Base-by-base conservation (phyloP, 2,888 invertebrate species). In the Tachystola acroxantha region DNA sequence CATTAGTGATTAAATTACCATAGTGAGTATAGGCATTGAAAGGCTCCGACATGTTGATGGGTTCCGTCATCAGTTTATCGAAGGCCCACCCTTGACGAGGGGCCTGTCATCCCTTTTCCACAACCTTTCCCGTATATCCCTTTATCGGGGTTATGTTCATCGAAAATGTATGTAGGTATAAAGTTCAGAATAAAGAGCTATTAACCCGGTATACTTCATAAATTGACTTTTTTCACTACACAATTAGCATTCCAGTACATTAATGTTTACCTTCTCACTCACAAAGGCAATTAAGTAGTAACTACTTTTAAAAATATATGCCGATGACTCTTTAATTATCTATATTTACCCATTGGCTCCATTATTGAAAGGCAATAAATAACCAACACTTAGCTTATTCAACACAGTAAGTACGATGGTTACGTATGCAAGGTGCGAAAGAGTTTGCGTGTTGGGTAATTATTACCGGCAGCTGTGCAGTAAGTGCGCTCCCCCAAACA, bases 381-480 rank as follows among this genome's bases (percentile, higher is more conserved):
- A 52, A 60, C 42, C 39, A 45, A 43, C 51, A 52, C 42, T 57
- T 58, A 48, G 51, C 42, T 48, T 41, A 54, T 54, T 56, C 54
- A 55, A 55, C 53, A 53, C 48, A 37, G 42, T 43, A 40, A 55
- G 47, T 40, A 45, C 56, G 46, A 57, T 57, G 51, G 53, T 53
- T 48, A 60, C 52, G 53, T 55, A 53, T 62, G 79, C 85, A 85
- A 85, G 85, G 85, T 85, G 85, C 78, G 66, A 84, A 78, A 73
- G 76, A 75, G 77, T 79, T 76, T 57, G 79, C 76, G 77, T 81
- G 80, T 61, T 65, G 59, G 70, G 68, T 77, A 79, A 79, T 84
- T 79, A 70, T 69, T 67, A 70, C 69, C 56, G 67, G 72, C 85
- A 84, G 85, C 82, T 84, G 85, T 68, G 70, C 65, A 59, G 50